These are phyloP conservation scores for Chelon labrosus DNA, from an alignment of 2,797 vertebrate genomes.

Conservation along the genomic window DNA sequence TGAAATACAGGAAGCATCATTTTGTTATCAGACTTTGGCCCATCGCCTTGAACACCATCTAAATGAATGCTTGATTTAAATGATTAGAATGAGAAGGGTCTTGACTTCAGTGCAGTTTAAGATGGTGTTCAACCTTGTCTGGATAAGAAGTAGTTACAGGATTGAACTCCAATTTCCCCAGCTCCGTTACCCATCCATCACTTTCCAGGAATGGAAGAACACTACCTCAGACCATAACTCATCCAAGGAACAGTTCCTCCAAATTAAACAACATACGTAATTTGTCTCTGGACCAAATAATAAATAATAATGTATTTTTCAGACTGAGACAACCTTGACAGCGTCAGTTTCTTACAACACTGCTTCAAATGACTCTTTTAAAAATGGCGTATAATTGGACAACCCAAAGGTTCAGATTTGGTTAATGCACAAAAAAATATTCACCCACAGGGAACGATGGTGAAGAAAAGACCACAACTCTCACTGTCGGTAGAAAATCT, in stretches of 20 bases:
- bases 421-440: neutral
- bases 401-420: neutral
- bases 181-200: neutral
- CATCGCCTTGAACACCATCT: constrained; percentile 20
- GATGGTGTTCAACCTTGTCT: constrained; percentile 25
- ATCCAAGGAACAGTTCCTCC: neutral
- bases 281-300: neutral
- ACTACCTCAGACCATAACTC: neutral
- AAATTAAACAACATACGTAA: neutral
- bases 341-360: neutral
- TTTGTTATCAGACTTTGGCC: constrained; percentile 41
- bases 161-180: neutral
- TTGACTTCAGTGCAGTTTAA: neutral
- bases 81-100: constrained; percentile 16
- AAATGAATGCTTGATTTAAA: constrained; percentile 36
- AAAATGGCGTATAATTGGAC: neutral
- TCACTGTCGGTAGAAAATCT: neutral
- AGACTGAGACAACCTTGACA: neutral
- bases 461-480: too few species aligned
- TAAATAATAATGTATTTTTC: neutral
- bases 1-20: constrained; percentile 34
- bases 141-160: neutral
- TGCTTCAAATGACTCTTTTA: neutral
- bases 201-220: neutral
- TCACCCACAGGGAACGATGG: neutral